Percentiles rank a stretch among this genome's conserved stretches.
phyloP scores from a whole-genome alignment of 2,113 vertebrate genomes.

The Aptenodytes forsteri region DNA sequence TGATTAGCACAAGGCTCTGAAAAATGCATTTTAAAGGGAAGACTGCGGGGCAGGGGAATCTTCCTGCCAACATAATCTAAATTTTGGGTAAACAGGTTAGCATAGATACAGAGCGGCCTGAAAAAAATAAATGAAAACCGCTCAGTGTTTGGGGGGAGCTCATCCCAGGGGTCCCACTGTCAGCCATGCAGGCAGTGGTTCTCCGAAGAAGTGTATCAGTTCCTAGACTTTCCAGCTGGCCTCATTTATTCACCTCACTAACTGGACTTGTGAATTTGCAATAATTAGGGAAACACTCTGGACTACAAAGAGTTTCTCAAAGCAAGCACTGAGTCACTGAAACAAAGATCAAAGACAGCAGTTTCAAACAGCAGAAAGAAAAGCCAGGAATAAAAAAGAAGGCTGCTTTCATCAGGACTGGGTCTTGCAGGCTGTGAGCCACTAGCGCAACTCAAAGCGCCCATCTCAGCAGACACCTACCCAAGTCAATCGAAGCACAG shows the following conservation, averaged over 20 bases:
- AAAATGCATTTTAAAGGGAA: neutral
- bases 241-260: neutral
- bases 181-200: neutral
- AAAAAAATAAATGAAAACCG: neutral
- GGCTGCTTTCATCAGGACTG: neutral
- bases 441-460: accelerated
- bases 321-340: neutral
- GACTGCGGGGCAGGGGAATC: neutral
- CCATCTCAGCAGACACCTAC: neutral
- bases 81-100: neutral
- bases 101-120: accelerated
- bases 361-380: neutral
- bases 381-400: neutral
- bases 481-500: neutral
- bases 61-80: neutral
- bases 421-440: neutral
- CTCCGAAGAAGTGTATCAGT: neutral
- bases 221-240: neutral
- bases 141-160: neutral
- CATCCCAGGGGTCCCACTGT: neutral
- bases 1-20: neutral
- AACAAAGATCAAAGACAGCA: neutral
- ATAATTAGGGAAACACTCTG: neutral
- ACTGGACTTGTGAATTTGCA: neutral
- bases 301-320: neutral